Base-by-base conservation (phyloP, 2,113 vertebrate genomes). In the Andinoacara biseriatus region DNA sequence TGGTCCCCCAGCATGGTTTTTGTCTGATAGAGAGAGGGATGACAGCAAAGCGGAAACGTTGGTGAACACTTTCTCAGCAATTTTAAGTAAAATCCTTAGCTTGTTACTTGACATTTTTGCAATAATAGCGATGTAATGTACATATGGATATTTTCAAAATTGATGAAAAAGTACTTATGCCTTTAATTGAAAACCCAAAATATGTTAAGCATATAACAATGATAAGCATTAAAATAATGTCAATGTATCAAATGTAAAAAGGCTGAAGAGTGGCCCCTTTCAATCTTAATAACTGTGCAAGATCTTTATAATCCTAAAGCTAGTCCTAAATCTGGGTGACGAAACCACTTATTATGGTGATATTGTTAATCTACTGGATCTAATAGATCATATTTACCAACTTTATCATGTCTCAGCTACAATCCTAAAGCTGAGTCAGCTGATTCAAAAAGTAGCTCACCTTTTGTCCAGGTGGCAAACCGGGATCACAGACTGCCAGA, bases 1-100 rank as follows among this genome's bases (percentile, higher is more conserved):
- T 99, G 98, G 84, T 99, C 98, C 52, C 98, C 98, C 76, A 99
- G 96, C 94, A 98, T 96, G 80, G 98, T 99, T 96, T 99, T 98
- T 62, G 97, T 97, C 98, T 96, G 96, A 86, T 85, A 63, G 89
- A 94, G 58, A 77, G 63, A 18, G 5, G 82, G 43, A 83, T 15
- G 15, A 57, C 7, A 17, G 58, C 3, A 26, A 59, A 35, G 38
- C 31, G 7, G 38, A 33, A 22, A n/a, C 2, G 7, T 40, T 76
- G 1, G 14, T 52, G 4, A 78, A 65, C 29, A 38, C 7, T 20
- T 82, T 20, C 46, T 52, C 5, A 17, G 17, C 49, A 52, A 18
- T 7, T 18, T 52, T 18, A 18, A 52, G 6, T 18, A 2, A 49
- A 52, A 18, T 17, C 7, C 46, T 49, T 6, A 49, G 46, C 46